A percentile compares a stretch with the other conserved stretches of the same genome.
These are phyloP conservation scores for Lasius fuliginosus DNA, from an alignment of 2,888 invertebrate genomes.

Conservation along the genomic window DNA sequence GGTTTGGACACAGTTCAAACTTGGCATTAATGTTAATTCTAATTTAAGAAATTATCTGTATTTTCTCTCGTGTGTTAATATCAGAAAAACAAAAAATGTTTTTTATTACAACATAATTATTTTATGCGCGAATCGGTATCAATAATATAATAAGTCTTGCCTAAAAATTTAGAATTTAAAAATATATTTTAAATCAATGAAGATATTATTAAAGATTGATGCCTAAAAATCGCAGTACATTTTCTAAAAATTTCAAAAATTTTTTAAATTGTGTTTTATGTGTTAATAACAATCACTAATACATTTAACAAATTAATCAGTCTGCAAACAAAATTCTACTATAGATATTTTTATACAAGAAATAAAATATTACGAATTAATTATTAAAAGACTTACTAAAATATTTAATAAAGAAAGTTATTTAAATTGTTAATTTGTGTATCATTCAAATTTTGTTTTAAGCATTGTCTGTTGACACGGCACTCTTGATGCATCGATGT, in stretches of 20 bases:
- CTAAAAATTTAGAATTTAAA: not conserved
- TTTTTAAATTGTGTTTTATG: too few species aligned
- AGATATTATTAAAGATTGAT: too few species aligned
- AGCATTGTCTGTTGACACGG: conserved; percentile 5
- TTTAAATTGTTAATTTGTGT: not conserved
- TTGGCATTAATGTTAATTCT: not conserved
- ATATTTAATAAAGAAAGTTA: not conserved
- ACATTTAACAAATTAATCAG: too few species aligned
- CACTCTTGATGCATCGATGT: conserved; percentile 9
- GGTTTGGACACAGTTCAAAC: too few species aligned
- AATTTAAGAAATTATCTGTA: not conserved
- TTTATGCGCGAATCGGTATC: not conserved
- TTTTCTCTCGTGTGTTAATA: not conserved
- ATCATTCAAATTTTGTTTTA: conserved; percentile 13
- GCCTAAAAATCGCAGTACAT: too few species aligned
- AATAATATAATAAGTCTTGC: not conserved
- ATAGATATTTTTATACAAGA: not conserved
- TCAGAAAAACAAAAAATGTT: not conserved
- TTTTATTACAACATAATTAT: not conserved
- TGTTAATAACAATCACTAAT: too few species aligned
- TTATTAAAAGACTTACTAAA: not conserved
- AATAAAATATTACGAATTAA: not conserved
- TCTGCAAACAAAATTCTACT: too few species aligned
- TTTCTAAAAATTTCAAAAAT: too few species aligned
- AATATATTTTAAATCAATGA: not conserved